These are phyloP conservation scores for Oreohelix idahoensis DNA, from an alignment of 1,140 invertebrate species.

Conservation along the genomic window DNA sequence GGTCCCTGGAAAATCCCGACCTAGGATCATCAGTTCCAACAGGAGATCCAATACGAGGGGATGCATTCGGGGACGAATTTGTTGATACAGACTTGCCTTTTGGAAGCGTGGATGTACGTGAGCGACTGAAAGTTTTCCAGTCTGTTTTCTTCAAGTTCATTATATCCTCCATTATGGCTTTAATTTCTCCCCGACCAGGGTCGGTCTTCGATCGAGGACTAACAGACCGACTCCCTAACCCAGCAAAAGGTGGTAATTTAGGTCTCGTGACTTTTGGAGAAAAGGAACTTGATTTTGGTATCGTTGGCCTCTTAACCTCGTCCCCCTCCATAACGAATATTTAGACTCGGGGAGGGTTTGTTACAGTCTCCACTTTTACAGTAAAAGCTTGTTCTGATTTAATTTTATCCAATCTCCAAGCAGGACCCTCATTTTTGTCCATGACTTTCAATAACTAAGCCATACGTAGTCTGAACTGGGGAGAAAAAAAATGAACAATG, in stretches of 20 bases:
- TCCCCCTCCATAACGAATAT: conserved; percentile 13
- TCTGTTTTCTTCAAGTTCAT: conserved; percentile 60
- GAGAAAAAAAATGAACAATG: not conserved
- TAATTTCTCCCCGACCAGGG: conserved; percentile 60
- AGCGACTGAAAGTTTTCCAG: conserved; percentile 61
- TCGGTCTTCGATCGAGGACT: conserved; percentile 58
- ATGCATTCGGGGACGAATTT: conserved; percentile 55
- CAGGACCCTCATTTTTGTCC: not conserved
- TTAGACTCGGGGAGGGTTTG: not conserved
- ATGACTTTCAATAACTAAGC: not conserved
- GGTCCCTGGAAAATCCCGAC: conserved; percentile 50
- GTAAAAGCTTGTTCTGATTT: not conserved
- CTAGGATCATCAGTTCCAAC: conserved; percentile 39
- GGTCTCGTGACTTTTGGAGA: conserved; percentile 63
- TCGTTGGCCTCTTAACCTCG: not conserved
- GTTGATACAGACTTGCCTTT: conserved; percentile 55
- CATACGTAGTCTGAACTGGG: not conserved
- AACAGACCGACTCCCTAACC: conserved; percentile 42
- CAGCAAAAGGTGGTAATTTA: conserved; percentile 58
- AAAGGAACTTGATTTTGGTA: conserved; percentile 51
- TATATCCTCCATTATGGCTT: conserved; percentile 65
- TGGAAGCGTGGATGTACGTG: conserved; percentile 43
- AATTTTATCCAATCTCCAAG: not conserved
- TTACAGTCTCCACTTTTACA: not conserved
- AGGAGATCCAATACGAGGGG: conserved; percentile 57